Percentiles rank a stretch among this genome's conserved stretches.
phyloP scores from a whole-genome alignment of 2,113 vertebrate genomes.

The Myiopsitta monachus region DNA sequence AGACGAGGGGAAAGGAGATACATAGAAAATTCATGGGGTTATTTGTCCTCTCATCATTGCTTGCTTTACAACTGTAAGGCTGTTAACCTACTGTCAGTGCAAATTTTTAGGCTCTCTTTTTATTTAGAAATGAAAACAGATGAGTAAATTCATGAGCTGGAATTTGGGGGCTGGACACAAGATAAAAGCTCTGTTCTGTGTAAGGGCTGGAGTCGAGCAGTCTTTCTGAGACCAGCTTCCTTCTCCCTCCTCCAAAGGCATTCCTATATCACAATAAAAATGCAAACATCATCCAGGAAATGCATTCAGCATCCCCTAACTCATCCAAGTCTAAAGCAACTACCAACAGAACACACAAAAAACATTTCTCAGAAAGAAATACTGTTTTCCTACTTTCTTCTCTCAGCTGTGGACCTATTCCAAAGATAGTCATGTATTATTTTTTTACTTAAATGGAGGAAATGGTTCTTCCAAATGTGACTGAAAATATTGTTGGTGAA shows the following conservation, averaged over 20 bases:
- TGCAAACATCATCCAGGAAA: background rate
- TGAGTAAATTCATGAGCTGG: background rate
- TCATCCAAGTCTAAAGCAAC: background rate
- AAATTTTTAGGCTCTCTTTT: background rate
- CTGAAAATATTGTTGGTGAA: background rate
- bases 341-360: background rate
- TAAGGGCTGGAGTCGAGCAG: background rate
- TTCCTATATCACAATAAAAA: background rate
- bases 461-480: constrained; percentile 30
- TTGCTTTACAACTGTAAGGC: background rate
- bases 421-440: background rate
- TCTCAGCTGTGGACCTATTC: background rate
- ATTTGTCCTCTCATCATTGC: background rate
- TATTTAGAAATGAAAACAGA: constrained; percentile 8
- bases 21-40: background rate
- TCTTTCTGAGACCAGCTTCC: background rate
- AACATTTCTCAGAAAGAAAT: background rate
- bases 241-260: background rate
- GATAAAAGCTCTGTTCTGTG: background rate
- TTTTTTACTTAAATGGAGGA: background rate
- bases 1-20: background rate
- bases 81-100: background rate
- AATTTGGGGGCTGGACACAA: background rate
- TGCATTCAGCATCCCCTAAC: background rate
- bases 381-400: background rate